Conservation (phyloP, 2,888 invertebrate species). For the Pediacus dermestoides region DNA sequence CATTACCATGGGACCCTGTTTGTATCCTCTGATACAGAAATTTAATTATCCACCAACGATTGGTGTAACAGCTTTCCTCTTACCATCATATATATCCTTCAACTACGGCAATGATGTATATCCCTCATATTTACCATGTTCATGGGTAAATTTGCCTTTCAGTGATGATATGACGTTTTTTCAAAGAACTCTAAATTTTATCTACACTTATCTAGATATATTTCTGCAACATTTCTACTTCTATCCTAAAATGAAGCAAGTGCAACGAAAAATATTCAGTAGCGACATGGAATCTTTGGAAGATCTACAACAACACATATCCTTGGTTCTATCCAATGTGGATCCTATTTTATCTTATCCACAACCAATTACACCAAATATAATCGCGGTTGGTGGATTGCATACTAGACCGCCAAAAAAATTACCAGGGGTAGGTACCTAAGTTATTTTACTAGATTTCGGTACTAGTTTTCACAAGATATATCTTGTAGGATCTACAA, state of each 20-base stretch:
- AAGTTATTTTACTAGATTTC: no score
- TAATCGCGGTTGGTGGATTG: conserved; percentile 44
- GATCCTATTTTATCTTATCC: conserved; percentile 37
- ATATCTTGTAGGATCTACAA: conserved; percentile 34
- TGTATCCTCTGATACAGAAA: conserved; percentile 35
- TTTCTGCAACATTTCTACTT: conserved; percentile 16
- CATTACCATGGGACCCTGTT: conserved; percentile 29
- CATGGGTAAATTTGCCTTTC: conserved; percentile 21
- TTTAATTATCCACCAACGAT: conserved; percentile 37
- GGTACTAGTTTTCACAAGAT: conserved; percentile 3
- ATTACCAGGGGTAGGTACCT: conserved; percentile 37
- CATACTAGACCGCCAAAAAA: conserved; percentile 34
- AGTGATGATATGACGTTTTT: conserved; percentile 28
- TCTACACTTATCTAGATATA: conserved; percentile 17
- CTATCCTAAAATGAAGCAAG: conserved; percentile 18
- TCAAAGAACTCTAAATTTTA: conserved; percentile 29
- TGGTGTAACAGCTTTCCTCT: conserved; percentile 26
- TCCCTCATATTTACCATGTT: conserved; percentile 33
- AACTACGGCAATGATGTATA: conserved; percentile 30
- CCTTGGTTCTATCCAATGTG: conserved; percentile 37
- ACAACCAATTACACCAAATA: conserved; percentile 41
- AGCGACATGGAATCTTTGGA: conserved; percentile 27
- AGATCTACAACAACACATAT: conserved; percentile 32
- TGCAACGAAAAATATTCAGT: conserved; percentile 31
- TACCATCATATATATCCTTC: conserved; percentile 25